A percentile compares a stretch with the other conserved stretches of the same genome.
phyloP scores from a whole-genome alignment of 2,888 invertebrate genomes.

The Pristionchus entomophagus region DNA sequence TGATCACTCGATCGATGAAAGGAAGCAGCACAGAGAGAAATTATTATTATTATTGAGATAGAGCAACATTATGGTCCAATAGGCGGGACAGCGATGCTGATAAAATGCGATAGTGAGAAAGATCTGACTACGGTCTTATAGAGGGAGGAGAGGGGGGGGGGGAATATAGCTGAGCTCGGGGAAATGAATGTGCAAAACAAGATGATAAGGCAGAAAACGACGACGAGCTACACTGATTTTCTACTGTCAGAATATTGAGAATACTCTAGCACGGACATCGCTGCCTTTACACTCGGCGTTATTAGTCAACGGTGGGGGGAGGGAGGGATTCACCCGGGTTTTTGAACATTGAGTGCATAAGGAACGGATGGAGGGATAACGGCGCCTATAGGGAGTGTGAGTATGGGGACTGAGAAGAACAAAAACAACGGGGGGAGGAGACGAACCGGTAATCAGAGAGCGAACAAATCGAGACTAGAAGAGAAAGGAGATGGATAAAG shows the following conservation, averaged over 20 bases:
- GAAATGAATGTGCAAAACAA: conserved; percentile 7
- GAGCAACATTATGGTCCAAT: conserved; percentile 10
- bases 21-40: not conserved
- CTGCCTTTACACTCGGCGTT: not conserved
- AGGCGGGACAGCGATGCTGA: not conserved
- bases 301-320: not conserved
- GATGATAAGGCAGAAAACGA: not conserved
- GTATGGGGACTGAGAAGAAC: not conserved
- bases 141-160: too few relatives aligned
- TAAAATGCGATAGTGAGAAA: conserved; percentile 32
- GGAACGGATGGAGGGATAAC: not conserved
- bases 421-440: conserved; percentile 1
- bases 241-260: not conserved
- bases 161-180: not conserved
- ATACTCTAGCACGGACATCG: not conserved
- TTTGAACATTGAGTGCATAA: not conserved
- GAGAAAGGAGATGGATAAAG: not conserved
- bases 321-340: conserved; percentile 16
- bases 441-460: conserved; percentile 21
- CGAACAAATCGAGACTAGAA: conserved; percentile 25
- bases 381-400: conserved; percentile 10
- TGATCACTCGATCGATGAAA: conserved; percentile 37
- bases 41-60: conserved; percentile 37
- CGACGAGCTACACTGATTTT: not conserved
- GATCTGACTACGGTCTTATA: conserved; percentile 12